These are phyloP conservation scores for Synanthedon andrenaeformis DNA, from an alignment of 2,888 invertebrate species.

Conservation along the genomic window DNA sequence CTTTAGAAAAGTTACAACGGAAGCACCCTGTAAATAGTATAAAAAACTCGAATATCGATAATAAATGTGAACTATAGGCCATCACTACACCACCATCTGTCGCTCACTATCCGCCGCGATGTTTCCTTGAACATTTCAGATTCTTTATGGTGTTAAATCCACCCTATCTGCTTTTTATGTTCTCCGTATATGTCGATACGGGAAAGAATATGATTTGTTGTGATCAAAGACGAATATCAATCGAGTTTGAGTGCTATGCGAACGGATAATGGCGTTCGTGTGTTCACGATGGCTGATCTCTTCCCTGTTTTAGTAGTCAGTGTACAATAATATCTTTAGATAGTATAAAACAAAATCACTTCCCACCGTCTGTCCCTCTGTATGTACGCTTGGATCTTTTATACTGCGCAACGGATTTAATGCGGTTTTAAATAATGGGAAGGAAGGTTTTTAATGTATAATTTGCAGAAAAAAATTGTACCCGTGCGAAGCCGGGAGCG, in stretches of 20 bases:
- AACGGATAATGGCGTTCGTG: neutral
- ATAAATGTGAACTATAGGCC: neutral
- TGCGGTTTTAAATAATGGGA: no score
- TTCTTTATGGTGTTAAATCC: constrained; percentile 19
- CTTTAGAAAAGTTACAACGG: no score
- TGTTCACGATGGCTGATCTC: neutral
- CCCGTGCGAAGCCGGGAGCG: no score
- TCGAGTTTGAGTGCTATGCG: neutral
- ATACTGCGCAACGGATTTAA: no score
- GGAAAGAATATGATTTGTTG: neutral
- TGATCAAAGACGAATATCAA: neutral
- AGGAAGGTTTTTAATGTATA: no score
- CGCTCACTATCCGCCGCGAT: constrained; percentile 17
- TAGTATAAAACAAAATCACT: no score
- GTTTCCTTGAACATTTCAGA: constrained; percentile 24
- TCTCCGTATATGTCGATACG: neutral
- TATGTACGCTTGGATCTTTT: no score
- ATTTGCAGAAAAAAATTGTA: no score
- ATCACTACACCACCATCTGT: constrained; percentile 19
- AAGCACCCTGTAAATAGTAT: no score
- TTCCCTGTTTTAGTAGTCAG: no score
- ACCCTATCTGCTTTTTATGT: constrained; percentile 2
- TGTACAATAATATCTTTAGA: no score
- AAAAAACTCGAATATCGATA: constrained; percentile 1
- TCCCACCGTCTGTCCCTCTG: no score